Conservation (phyloP, 2,888 invertebrate species). For the Chrysomela aeneicollis region DNA sequence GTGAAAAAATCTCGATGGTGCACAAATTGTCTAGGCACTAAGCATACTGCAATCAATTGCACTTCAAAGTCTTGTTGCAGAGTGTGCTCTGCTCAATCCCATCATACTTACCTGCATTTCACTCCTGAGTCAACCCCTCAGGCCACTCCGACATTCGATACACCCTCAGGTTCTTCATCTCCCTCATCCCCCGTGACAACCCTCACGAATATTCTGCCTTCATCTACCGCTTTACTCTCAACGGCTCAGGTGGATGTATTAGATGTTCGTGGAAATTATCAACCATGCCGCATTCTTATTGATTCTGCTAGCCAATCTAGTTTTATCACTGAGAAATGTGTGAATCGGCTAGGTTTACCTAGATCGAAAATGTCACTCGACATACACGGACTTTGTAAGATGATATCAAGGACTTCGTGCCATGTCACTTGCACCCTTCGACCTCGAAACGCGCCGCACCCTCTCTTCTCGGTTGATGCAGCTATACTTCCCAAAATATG, state of each 20-base stretch:
- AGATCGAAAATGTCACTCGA: not conserved
- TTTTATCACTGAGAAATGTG: conserved; percentile 8
- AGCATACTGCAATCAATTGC: not conserved
- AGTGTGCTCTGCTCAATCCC: not conserved
- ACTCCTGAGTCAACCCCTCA: not conserved
- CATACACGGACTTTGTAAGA: not conserved
- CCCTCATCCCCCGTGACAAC: too few relatives aligned
- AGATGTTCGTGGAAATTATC: conserved; percentile 1
- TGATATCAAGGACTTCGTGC: not conserved
- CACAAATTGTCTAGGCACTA: not conserved
- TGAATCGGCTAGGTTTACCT: not conserved
- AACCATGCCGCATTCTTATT: not conserved
- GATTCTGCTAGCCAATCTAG: conserved; percentile 3
- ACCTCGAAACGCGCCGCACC: not conserved
- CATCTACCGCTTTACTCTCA: not conserved
- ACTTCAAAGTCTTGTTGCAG: not conserved
- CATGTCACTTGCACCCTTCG: not conserved
- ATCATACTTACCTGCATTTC: too few relatives aligned
- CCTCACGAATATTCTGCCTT: not conserved
- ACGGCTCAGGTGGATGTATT: not conserved
- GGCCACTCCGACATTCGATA: not conserved
- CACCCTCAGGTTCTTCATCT: not conserved
- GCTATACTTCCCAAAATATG: not conserved
- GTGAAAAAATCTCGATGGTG: not conserved
- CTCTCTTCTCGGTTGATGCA: not conserved